phyloP scores from a whole-genome alignment of 2,888 invertebrate species.

The Fragum whitleyi region DNA sequence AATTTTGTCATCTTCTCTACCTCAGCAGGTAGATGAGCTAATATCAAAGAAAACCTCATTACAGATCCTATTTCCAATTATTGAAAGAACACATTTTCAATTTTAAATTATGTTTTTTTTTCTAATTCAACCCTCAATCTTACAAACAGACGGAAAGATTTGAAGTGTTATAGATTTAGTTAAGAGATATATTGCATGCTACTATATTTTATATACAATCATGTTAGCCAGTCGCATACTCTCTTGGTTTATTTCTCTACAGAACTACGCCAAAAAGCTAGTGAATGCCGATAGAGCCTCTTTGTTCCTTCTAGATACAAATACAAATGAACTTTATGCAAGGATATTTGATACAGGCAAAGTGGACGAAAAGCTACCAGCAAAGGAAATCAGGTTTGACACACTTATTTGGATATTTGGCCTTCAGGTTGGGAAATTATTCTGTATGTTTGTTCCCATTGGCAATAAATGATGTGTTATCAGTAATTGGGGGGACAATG shows the following conservation, averaged over 20 bases:
- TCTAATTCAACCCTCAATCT: too few species aligned
- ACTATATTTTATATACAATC: not conserved
- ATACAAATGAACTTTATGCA: slow-evolving; percentile 92
- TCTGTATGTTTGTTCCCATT: not conserved
- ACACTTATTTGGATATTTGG: slow-evolving; percentile 5
- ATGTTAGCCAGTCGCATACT: slow-evolving; percentile 9
- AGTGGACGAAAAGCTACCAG: slow-evolving; percentile 70
- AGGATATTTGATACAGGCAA: slow-evolving; percentile 90
- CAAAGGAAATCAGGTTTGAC: slow-evolving; percentile 80
- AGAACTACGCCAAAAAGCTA: slow-evolving; percentile 92
- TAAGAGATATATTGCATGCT: slow-evolving; percentile 8
- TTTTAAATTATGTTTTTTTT: too few species aligned
- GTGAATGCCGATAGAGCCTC: slow-evolving; percentile 95
- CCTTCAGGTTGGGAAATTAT: not conserved
- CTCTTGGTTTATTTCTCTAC: slow-evolving; percentile 32
- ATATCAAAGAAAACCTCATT: too few species aligned
- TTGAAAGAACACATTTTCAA: too few species aligned
- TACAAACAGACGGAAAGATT: too few species aligned
- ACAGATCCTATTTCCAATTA: too few species aligned
- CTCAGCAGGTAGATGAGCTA: too few species aligned
- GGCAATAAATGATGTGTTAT: too few species aligned
- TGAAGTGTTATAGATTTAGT: not conserved
- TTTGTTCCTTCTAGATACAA: slow-evolving; percentile 91
- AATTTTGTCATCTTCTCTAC: too few species aligned
- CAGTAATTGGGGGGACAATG: too few species aligned